phyloP scores from a whole-genome alignment of 2,113 vertebrate species.

The Neopipo cinnamomea region DNA sequence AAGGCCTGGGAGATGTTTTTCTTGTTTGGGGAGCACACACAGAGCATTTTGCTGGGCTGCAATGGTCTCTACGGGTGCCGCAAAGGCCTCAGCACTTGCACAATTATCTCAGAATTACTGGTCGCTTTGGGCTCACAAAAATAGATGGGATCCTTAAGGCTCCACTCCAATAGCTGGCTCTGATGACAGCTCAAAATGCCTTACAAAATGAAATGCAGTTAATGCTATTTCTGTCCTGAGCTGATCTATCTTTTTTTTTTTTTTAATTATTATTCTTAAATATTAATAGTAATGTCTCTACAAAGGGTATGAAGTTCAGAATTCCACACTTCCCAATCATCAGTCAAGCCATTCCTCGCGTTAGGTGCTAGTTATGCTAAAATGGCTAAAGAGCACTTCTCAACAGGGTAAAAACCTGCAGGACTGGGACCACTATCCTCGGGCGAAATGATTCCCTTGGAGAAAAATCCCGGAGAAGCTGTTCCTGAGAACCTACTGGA shows the following conservation, averaged over 20 bases:
- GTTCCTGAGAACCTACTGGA: neutral
- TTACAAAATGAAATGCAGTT: slow-evolving; percentile 22
- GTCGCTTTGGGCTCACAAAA: slow-evolving; percentile 3
- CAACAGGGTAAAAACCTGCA: neutral
- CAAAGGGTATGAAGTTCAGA: neutral
- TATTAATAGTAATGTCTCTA: neutral
- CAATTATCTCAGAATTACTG: neutral
- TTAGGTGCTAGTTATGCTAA: neutral
- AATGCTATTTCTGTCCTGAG: slow-evolving; percentile 40
- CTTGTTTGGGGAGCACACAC: neutral
- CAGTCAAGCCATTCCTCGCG: neutral
- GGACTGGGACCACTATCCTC: neutral
- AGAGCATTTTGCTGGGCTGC: neutral
- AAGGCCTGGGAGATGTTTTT: neutral
- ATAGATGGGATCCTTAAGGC: slow-evolving; percentile 10
- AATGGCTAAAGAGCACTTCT: neutral
- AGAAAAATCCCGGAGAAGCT: slow-evolving; percentile 1
- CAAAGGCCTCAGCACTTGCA: neutral
- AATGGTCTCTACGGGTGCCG: neutral
- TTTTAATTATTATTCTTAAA: neutral
- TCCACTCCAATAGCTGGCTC: neutral
- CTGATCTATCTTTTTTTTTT: neutral
- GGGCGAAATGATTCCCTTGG: neutral
- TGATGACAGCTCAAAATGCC: slow-evolving; percentile 39
- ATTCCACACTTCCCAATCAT: neutral